Conservation (phyloP, 2,888 invertebrate species). For the Dione juno region DNA sequence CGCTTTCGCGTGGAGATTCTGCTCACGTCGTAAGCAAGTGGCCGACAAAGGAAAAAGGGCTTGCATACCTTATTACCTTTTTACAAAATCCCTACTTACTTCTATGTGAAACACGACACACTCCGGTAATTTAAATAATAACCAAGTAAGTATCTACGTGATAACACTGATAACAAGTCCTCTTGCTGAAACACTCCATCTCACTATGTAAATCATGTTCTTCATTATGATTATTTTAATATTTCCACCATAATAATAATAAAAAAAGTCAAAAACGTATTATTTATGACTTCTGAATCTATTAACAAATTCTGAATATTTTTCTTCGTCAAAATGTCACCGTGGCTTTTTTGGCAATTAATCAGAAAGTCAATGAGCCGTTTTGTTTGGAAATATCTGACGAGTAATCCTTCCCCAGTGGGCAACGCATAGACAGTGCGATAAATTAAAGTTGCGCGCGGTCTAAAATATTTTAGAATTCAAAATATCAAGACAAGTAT, state of each 20-base stretch:
- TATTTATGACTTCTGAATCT: slow-evolving; percentile 43
- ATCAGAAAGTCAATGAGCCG: slow-evolving; percentile 82
- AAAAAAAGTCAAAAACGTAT: slow-evolving; percentile 47
- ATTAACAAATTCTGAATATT: slow-evolving; percentile 44
- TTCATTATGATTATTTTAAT: slow-evolving; percentile 15
- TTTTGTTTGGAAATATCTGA: slow-evolving; percentile 78
- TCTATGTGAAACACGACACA: slow-evolving; percentile 73
- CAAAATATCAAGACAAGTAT: slow-evolving; percentile 22
- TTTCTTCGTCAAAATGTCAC: slow-evolving; percentile 74
- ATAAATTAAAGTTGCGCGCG: slow-evolving; percentile 35
- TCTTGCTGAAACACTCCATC: slow-evolving; percentile 22
- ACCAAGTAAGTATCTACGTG: slow-evolving; percentile 64
- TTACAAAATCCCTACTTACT: slow-evolving; percentile 76
- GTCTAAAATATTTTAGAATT: slow-evolving; percentile 30
- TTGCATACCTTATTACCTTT: slow-evolving; percentile 83
- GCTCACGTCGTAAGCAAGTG: slow-evolving; percentile 79
- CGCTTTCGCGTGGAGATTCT: slow-evolving; percentile 65
- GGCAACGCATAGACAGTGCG: slow-evolving; percentile 53
- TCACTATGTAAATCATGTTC: slow-evolving; percentile 24
- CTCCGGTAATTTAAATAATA: slow-evolving; percentile 67
- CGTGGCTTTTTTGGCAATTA: slow-evolving; percentile 74
- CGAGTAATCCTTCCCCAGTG: slow-evolving; percentile 77
- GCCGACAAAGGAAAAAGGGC: slow-evolving; percentile 83
- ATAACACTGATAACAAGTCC: slow-evolving; percentile 56
- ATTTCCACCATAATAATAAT: slow-evolving; percentile 24